A percentile compares a stretch with the other conserved stretches of the same genome.
phyloP scores from a whole-genome alignment of 2,888 invertebrate genomes.

The Ferrisia virgata region DNA sequence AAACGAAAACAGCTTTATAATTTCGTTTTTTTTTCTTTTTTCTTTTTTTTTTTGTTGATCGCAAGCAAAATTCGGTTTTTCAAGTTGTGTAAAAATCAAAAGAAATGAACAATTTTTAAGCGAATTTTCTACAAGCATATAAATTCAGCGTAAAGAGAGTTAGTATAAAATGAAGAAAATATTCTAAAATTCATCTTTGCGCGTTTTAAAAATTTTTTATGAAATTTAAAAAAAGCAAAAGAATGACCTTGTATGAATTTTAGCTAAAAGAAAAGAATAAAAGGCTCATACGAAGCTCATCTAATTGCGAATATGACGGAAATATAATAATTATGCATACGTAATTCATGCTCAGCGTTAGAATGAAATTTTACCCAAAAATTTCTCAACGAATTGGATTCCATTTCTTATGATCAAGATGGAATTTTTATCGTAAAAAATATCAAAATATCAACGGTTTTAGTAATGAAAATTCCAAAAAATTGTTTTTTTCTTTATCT shows the following conservation, averaged over 20 bases:
- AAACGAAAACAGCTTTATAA: background rate
- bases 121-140: background rate
- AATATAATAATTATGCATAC: background rate
- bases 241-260: background rate
- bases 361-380: background rate
- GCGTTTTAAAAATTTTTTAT: background rate
- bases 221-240: background rate
- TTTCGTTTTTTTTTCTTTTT: background rate
- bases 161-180: background rate
- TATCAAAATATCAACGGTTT: too few relatives aligned
- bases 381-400: too few relatives aligned
- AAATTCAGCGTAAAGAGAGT: background rate
- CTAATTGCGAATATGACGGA: constrained; percentile 1
- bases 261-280: constrained; percentile 1
- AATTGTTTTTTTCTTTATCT: too few relatives aligned
- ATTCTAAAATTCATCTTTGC: background rate
- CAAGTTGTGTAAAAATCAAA: background rate
- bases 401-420: background rate
- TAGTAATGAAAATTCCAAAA: too few relatives aligned
- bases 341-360: background rate
- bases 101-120: background rate
- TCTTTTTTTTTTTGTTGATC: background rate
- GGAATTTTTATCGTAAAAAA: too few relatives aligned
- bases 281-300: constrained; percentile 5
- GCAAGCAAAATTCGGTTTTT: background rate